Conservation (phyloP, 2,113 vertebrate genomes). For the Perccottus glenii region DNA sequence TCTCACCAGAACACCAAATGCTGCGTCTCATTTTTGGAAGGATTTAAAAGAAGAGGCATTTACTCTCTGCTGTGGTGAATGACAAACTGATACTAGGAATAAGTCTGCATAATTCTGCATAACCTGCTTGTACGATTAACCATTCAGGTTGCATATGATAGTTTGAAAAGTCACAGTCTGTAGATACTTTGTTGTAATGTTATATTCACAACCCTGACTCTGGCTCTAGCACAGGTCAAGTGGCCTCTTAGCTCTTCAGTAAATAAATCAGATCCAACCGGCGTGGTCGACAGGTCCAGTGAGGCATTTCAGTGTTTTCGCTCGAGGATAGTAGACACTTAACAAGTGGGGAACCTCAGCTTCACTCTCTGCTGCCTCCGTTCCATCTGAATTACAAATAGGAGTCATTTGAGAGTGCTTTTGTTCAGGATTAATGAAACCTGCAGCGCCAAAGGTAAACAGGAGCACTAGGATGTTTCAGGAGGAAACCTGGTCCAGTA, state of each 20-base stretch:
- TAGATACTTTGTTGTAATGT: neutral
- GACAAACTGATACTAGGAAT: slow-evolving; percentile 18
- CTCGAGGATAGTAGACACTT: slow-evolving; percentile 26
- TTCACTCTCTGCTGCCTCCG: neutral
- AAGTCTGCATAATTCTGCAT: slow-evolving; percentile 2
- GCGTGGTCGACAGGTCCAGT: neutral
- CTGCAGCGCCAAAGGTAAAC: slow-evolving; percentile 21
- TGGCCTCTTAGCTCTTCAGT: slow-evolving; percentile 22
- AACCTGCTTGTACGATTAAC: neutral
- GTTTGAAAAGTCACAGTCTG: neutral
- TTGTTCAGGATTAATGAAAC: slow-evolving; percentile 38
- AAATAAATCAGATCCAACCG: slow-evolving; percentile 32
- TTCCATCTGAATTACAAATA: slow-evolving; percentile 42
- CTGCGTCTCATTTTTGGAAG: slow-evolving; percentile 30
- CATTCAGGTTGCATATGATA: neutral
- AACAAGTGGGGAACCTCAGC: neutral
- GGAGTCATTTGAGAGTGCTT: slow-evolving; percentile 15
- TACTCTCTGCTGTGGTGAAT: slow-evolving; percentile 15
- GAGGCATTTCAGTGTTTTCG: slow-evolving; percentile 13
- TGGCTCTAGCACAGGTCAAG: slow-evolving; percentile 24
- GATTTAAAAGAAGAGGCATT: slow-evolving; percentile 28
- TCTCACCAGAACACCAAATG: slow-evolving; percentile 60
- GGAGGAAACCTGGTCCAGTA: slow-evolving; percentile 25
- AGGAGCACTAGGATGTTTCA: neutral
- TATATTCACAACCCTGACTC: neutral